Conservation (phyloP, 2,797 vertebrate species). For the Stomatorhinus walkeri region DNA sequence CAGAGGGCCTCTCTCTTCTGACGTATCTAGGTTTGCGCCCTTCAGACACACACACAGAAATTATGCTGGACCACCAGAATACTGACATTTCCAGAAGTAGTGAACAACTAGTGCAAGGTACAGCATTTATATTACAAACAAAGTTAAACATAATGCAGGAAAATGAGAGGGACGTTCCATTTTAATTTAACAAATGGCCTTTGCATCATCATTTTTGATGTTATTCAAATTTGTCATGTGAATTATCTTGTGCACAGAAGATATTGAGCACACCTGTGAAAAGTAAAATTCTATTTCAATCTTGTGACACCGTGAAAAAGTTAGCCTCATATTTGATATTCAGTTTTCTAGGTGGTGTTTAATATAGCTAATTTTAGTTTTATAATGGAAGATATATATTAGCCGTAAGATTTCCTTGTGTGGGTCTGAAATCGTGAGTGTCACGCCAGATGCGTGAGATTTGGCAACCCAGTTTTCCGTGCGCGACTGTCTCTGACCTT, state of each 20-base stretch:
- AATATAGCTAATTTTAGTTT: not conserved
- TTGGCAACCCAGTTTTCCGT: too few relatives aligned
- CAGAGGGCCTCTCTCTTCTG: conserved; percentile 70
- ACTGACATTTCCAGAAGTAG: not conserved
- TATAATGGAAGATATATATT: too few relatives aligned
- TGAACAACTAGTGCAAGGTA: not conserved
- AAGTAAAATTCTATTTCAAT: not conserved
- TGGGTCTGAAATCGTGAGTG: too few relatives aligned
- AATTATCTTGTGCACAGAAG: not conserved
- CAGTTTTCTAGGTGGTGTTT: not conserved
- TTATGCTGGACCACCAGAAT: not conserved
- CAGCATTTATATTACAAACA: not conserved
- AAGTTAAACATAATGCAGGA: not conserved
- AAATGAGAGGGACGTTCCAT: not conserved
- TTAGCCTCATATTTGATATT: not conserved
- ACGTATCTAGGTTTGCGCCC: conserved; percentile 86
- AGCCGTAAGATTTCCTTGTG: too few relatives aligned
- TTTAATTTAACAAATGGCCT: not conserved
- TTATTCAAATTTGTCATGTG: not conserved
- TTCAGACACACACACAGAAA: conserved; percentile 43
- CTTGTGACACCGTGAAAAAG: not conserved
- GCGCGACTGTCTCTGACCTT: too few relatives aligned
- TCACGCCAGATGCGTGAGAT: too few relatives aligned
- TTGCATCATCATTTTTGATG: not conserved
- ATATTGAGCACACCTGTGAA: not conserved